Conservation (phyloP, 2,113 vertebrate species). For the Vicugna pacos region DNA sequence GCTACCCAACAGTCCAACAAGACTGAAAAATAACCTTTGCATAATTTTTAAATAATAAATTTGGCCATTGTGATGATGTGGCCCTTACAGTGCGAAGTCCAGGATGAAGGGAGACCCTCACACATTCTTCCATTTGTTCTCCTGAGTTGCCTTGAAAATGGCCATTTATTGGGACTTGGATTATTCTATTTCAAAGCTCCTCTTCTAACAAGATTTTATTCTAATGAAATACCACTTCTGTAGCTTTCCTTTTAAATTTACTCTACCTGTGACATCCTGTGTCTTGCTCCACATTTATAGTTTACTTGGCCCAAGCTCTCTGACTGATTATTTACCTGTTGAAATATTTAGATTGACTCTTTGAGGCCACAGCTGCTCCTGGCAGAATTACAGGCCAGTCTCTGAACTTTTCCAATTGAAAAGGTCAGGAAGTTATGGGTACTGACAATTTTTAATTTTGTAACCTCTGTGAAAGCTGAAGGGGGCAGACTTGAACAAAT, state of each 20-base stretch:
- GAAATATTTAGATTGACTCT: slow-evolving; percentile 82
- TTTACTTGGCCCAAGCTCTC: slow-evolving; percentile 57
- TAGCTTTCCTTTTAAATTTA: slow-evolving; percentile 73
- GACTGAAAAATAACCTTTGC: not conserved
- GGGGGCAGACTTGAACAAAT: slow-evolving; percentile 80
- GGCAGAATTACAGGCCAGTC: slow-evolving; percentile 72
- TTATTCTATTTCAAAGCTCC: slow-evolving; percentile 46
- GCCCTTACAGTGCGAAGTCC: not conserved
- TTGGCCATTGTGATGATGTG: not conserved
- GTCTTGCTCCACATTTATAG: slow-evolving; percentile 65
- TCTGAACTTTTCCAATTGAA: slow-evolving; percentile 81
- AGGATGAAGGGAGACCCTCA: not conserved
- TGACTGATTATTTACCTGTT: slow-evolving; percentile 83
- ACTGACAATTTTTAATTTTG: slow-evolving; percentile 86
- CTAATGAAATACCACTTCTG: slow-evolving; percentile 49
- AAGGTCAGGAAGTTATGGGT: slow-evolving; percentile 82
- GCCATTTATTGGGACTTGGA: not conserved
- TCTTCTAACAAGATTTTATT: slow-evolving; percentile 65
- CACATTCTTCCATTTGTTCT: not conserved
- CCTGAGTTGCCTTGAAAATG: not conserved
- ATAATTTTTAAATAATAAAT: slow-evolving; percentile 1
- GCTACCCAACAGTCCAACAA: not conserved
- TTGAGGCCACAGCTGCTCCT: slow-evolving; percentile 67
- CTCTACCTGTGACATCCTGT: slow-evolving; percentile 43
- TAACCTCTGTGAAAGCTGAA: slow-evolving; percentile 81